Conservation (phyloP, 2,797 vertebrate genomes). For the Lycodopsis pacificus region DNA sequence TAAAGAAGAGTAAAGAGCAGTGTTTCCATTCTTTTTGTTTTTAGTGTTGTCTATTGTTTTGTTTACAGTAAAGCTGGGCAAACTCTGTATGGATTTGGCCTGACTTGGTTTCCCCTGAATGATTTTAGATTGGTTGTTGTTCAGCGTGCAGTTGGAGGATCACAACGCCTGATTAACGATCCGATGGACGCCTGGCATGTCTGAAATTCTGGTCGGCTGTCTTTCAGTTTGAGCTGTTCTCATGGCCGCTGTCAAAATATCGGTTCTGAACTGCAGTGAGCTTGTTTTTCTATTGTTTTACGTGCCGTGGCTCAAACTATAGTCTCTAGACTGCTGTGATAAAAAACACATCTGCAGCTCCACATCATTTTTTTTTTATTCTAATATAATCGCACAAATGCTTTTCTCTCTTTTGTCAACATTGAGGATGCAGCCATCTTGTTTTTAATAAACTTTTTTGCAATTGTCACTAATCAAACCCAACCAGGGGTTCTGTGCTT, state of each 20-base stretch:
- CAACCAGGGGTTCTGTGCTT: neutral
- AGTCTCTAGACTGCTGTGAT: neutral
- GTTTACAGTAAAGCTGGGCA: neutral
- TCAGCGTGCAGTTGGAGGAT: neutral
- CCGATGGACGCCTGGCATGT: neutral
- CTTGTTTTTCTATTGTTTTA: neutral
- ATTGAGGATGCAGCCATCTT: constrained; percentile 9
- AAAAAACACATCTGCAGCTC: neutral
- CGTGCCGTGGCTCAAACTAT: neutral
- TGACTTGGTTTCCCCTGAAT: neutral
- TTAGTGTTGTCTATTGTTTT: neutral
- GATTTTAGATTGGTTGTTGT: neutral
- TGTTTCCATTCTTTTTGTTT: neutral
- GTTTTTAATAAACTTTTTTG: constrained; percentile 30
- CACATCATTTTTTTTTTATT: neutral
- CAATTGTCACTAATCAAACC: neutral
- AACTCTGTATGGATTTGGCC: neutral
- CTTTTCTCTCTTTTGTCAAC: constrained; percentile 11
- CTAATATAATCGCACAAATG: neutral
- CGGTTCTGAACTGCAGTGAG: neutral
- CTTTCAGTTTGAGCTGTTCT: neutral
- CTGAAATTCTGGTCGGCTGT: neutral
- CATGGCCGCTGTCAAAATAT: neutral
- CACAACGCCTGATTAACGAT: neutral
- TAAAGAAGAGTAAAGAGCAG: neutral